These are phyloP conservation scores for Saguinus midas DNA, from an alignment of 2,113 vertebrate genomes.

Conservation along the genomic window DNA sequence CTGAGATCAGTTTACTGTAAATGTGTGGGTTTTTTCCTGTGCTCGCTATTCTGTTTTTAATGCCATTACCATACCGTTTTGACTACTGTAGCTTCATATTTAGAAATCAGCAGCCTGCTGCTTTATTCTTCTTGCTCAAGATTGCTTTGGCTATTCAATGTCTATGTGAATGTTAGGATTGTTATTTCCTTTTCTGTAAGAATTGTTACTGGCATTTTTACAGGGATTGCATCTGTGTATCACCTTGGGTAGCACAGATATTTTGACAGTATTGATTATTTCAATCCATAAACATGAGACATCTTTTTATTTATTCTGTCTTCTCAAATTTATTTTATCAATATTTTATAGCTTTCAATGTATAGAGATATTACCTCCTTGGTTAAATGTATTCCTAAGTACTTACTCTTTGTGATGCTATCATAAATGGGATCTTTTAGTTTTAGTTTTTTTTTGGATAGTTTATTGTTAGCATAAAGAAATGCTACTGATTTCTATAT, in stretches of 20 bases:
- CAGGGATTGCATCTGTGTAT: background rate
- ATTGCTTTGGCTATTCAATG: background rate
- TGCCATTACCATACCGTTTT: background rate
- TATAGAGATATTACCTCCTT: background rate
- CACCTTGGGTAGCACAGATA: background rate
- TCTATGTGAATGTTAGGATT: background rate
- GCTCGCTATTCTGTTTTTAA: background rate
- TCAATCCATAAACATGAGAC: background rate
- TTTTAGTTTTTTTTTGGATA: background rate
- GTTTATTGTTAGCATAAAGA: background rate
- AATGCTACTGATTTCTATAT: background rate
- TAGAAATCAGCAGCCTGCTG: background rate
- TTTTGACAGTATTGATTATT: background rate
- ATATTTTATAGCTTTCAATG: background rate
- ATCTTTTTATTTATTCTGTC: background rate
- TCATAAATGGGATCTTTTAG: background rate
- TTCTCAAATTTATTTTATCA: background rate
- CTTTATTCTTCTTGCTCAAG: background rate
- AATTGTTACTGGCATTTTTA: background rate
- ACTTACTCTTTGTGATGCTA: background rate
- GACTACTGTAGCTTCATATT: background rate
- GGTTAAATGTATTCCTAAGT: background rate
- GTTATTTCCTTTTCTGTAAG: background rate
- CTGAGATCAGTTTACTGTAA: background rate
- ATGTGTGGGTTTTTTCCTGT: background rate